phyloP scores from a whole-genome alignment of 1,140 invertebrate species.

The Physella acuta region DNA sequence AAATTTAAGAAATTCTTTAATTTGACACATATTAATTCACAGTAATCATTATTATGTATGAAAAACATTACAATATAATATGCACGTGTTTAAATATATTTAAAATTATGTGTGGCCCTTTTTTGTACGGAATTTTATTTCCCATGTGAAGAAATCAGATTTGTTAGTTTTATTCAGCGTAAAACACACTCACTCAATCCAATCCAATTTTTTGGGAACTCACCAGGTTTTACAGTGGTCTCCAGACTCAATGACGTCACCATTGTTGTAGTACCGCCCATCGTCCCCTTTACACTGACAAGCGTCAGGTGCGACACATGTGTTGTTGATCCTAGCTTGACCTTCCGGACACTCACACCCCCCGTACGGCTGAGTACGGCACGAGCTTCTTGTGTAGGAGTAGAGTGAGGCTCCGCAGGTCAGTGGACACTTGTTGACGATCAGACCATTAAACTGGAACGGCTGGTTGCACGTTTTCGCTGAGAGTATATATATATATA shows the following conservation, averaged over 20 bases:
- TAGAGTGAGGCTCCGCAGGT: slow-evolving; percentile 2
- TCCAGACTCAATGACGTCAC: slow-evolving; percentile 3
- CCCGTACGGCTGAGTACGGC: background rate
- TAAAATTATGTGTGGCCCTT: too few species aligned
- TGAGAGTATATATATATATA: background rate
- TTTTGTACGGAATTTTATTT: too few species aligned
- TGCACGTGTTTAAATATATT: too few species aligned
- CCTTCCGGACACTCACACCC: slow-evolving; percentile 13
- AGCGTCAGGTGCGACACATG: background rate
- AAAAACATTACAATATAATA: too few species aligned
- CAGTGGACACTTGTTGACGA: slow-evolving; percentile 13
- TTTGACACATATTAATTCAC: too few species aligned
- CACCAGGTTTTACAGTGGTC: slow-evolving; percentile 4
- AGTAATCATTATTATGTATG: too few species aligned
- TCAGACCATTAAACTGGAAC: slow-evolving; percentile 9
- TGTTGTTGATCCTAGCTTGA: slow-evolving; percentile 10
- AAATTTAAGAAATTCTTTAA: too few species aligned
- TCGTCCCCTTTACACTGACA: slow-evolving; percentile 12
- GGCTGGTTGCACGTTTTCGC: slow-evolving; percentile 2
- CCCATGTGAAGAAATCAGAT: too few species aligned
- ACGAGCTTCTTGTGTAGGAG: background rate
- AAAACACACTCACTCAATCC: too few species aligned
- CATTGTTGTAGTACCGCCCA: slow-evolving; percentile 2
- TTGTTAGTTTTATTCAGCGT: too few species aligned
- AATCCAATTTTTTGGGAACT: too few species aligned